Conservation (phyloP, 2,888 invertebrate species). For the Plemyria rubiginata region DNA sequence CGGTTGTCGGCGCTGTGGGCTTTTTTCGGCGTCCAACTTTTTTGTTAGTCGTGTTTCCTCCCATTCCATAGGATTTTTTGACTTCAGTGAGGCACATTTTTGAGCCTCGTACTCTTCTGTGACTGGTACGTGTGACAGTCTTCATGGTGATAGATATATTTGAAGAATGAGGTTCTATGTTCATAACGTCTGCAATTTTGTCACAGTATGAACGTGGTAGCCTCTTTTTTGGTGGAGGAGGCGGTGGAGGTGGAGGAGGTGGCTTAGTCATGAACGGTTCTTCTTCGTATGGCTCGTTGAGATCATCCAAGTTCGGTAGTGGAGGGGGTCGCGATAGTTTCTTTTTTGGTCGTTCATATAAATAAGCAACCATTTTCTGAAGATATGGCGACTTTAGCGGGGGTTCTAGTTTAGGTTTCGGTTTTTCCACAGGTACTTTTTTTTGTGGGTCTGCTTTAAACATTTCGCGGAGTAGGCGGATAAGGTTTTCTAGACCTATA, state of each 20-base stretch:
- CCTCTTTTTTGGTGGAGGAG: conserved; percentile 69
- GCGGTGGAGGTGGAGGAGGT: conserved; percentile 65
- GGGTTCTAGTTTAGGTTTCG: conserved; percentile 51
- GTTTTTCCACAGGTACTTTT: conserved; percentile 44
- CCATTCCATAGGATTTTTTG: conserved; percentile 65
- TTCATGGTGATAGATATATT: conserved; percentile 48
- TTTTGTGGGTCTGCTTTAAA: conserved; percentile 56
- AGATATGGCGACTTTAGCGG: conserved; percentile 67
- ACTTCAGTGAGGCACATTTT: conserved; percentile 51
- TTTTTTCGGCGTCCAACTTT: conserved; percentile 48
- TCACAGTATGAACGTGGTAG: conserved; percentile 63
- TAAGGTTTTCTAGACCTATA: conserved; percentile 64
- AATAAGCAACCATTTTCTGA: conserved; percentile 58
- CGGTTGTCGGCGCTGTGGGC: conserved; percentile 61
- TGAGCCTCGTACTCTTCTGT: conserved; percentile 47
- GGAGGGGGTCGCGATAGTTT: conserved; percentile 58
- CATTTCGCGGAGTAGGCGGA: conserved; percentile 56
- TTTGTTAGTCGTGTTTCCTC: conserved; percentile 39
- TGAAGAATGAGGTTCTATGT: conserved; percentile 51
- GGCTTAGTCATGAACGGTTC: conserved; percentile 57
- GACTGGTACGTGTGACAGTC: conserved; percentile 44
- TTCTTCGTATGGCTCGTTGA: conserved; percentile 69
- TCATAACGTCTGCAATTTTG: conserved; percentile 61
- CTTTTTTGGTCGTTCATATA: conserved; percentile 54
- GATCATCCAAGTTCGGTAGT: conserved; percentile 65